Base-by-base conservation (phyloP, 2,113 vertebrate species). In the Opisthocomus hoazin region DNA sequence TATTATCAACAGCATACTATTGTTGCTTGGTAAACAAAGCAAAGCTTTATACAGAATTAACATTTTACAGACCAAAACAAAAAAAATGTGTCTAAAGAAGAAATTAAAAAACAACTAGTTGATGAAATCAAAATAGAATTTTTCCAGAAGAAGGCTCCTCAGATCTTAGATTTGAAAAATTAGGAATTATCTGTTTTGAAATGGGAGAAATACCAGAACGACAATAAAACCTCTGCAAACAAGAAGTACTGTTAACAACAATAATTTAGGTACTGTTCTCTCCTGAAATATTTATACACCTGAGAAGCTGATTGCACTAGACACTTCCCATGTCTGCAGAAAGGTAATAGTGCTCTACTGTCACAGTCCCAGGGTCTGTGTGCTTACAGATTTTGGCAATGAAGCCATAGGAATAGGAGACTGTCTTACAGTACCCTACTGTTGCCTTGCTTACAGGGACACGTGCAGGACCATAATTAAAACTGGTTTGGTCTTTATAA, bases 341-440 rank as follows among this genome's bases (percentile, higher is more conserved):
- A 45, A 36, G 41, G 21, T 51, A 22, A 36, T 6, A 30, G 36
- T 5, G 30, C 10, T 1, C 15, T 64, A 2, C n/a, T 27, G 20
- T 9, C 1, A 0, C 13, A 5, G 9, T 54, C 7, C 11, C 27
- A 37, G 41, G 11, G 6, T 37, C 27, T 51, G 8, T 16, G 11
- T 34, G 27, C 56, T n/a, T 23, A 13, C 15, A 32, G 36, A 4
- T 87, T 50, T 82, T 58, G 45, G 50, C 29, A 58, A 3, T 14
- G 17, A 70, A 87, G 58, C 64, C 4, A 0, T 3, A 57, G 34
- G 36, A 64, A 4, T 17, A 15, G 18, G 32, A 65, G 41, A 16
- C 13, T 36, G 27, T 21, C 5, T 24, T 45, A 61, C 6, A 9
- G 1, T 32, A 39, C 41, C 15, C 16, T 41, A 0, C 43, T 27